Evolutionary conservation across 2,888 invertebrate genomes (phyloP).

Genomic region (Embidobia sp.): DNA sequence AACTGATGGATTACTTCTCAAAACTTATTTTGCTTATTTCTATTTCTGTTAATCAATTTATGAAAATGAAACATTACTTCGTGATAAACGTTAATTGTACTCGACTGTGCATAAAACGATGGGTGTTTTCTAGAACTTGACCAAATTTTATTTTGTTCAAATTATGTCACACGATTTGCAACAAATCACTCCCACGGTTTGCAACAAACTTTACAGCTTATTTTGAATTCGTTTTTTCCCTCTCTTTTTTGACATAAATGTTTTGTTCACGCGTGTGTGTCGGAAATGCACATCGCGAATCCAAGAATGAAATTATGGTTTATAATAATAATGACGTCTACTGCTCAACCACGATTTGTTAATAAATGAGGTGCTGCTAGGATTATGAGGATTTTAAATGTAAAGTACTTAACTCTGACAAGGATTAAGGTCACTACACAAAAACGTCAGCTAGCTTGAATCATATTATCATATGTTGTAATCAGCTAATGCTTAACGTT

Average conservation of each 20-base stretch:
- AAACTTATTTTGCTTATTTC: slow-evolving; percentile 24
- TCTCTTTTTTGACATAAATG: no score
- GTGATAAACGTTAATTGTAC: slow-evolving; percentile 7
- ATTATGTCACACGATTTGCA: neutral
- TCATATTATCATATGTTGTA: slow-evolving; percentile 46
- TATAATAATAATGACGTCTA: slow-evolving; percentile 39
- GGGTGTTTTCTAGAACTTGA: neutral
- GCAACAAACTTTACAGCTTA: no score
- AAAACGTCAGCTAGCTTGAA: slow-evolving; percentile 36
- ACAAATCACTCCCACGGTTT: no score
- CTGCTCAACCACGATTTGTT: slow-evolving; percentile 42
- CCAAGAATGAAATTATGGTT: slow-evolving; percentile 14
- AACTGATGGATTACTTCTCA: slow-evolving; percentile 35
- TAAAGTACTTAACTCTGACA: slow-evolving; percentile 43
- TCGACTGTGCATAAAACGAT: no score
- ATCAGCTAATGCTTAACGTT: slow-evolving; percentile 18
- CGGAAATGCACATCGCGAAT: neutral
- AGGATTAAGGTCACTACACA: slow-evolving; percentile 35
- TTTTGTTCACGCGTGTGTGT: no score
- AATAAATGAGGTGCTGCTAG: slow-evolving; percentile 36
- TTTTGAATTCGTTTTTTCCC: no score
- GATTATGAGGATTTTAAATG: slow-evolving; percentile 44
- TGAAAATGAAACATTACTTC: slow-evolving; percentile 2
- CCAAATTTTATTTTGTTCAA: neutral
- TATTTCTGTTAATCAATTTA: slow-evolving; percentile 9